Percentiles rank a stretch among this genome's conserved stretches.
Conservation (phyloP, 2,113 vertebrate species). For the Mus spicilegus region DNA sequence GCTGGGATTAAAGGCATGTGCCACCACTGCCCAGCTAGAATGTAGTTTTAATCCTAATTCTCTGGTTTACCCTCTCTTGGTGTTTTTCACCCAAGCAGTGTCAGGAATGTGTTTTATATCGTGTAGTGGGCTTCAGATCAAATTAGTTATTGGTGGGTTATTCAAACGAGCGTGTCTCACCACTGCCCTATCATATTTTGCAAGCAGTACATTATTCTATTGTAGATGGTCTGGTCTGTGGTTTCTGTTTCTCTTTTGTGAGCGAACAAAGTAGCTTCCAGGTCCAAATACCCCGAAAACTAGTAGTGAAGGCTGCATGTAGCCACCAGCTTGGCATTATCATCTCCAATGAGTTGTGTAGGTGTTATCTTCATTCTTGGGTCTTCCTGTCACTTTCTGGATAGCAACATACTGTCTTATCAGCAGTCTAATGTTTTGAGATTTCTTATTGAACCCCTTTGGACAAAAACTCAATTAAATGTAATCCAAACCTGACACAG, state of each 20-base stretch:
- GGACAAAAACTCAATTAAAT: background rate
- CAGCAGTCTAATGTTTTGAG: background rate
- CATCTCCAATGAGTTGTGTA: background rate
- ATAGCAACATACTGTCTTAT: background rate
- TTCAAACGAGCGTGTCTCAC: background rate
- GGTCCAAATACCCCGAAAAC: background rate
- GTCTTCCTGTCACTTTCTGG: background rate
- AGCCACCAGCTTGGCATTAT: background rate
- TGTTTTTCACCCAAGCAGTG: accelerated
- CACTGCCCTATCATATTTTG: background rate
- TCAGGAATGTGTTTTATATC: no score
- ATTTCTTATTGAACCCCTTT: background rate
- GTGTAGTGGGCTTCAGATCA: background rate
- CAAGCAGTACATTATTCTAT: no score
- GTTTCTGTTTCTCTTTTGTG: background rate
- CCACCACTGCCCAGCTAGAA: background rate
- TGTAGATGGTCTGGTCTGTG: background rate
- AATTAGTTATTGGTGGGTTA: background rate
- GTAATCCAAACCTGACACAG: background rate
- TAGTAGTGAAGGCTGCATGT: no score
- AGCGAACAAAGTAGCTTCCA: background rate
- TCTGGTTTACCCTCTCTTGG: background rate
- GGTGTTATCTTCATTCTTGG: background rate
- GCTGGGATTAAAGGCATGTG: no score
- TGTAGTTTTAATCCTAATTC: background rate